Base-by-base conservation (phyloP, 2,797 vertebrate species). In the Zalophus californianus region DNA sequence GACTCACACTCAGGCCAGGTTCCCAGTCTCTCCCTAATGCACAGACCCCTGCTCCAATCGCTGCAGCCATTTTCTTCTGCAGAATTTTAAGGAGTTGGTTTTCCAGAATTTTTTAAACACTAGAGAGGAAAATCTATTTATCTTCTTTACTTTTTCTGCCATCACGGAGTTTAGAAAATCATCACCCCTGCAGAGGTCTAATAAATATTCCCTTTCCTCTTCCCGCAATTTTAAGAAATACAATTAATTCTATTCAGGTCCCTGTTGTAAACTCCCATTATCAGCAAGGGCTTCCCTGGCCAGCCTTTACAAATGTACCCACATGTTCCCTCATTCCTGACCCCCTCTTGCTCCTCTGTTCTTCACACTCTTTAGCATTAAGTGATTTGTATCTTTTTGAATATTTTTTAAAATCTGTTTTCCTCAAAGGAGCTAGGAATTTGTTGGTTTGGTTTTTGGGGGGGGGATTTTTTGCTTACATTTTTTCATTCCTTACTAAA, bases 271-370 rank as follows among this genome's bases (percentile, higher is more conserved):
- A 72, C 18, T 38, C 60, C 3, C 41, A 16, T 12, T 9, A 48
- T 20, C 29, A 15, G 23, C 82, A 20, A 58, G 41, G 21, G 5
- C 4, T 2, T 48, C 48, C 52, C 9, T 52, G 18, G 21, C 13
- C 32, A 2, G 56, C 48, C 92, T 44, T 3, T 27, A 2, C 3
- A 60, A 16, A 29, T 20, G 6, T 27, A 12, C 14, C 2, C 8
- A 13, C 2, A 0, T 0, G 0, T 3, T 7, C 3, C 32, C 32
- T 1, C 7, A 0, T 23, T 20, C 25, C n/a, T 0, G 3, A 8
- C 29, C 35, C 48, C 5, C 7, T 50, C 16, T 14, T 15, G 12
- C 58, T 8, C 11, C 2, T 15, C n/a, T 52, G 2, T 18, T 29
- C 1, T 78, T 70, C 62, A 18, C 5, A 13, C 7, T 32, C 18